Base-by-base conservation (phyloP, 2,113 vertebrate genomes). In the Siphamia tubifer region DNA sequence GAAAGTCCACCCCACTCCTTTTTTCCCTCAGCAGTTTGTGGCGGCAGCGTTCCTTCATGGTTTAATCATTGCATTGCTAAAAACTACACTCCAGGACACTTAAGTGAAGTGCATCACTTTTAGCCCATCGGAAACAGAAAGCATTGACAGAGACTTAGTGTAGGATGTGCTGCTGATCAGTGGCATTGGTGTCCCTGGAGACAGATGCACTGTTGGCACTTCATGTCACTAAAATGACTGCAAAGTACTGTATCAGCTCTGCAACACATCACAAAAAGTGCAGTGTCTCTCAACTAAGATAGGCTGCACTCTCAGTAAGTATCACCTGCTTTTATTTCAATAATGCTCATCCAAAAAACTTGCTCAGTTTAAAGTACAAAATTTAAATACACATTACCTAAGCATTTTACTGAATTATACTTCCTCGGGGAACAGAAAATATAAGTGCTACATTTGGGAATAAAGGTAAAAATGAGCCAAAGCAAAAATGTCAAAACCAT, bases 31-130 rank as follows among this genome's bases (percentile, higher is more conserved):
- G 58, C 57, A 43, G 58, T 69, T 62, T 73, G 13, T 1, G 6
- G 43, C 54, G 45, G 21, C 38, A 36, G 48, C 40, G 36, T 45
- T 24, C 30, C 65, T 77, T 88, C 85, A 77, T 85, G 78, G 42
- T 85, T 88, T 82, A 87, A 89, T 87, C 69, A 84, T 83, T 25
- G 62, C 5, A 3, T 32, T 27, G 27, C 51, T 74, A 70, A 40
- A 61, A 39, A 27, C 40, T 76, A 73, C 40, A 58, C 30, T 66
- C 6, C 20, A 23, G 42, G 65, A 86, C 85, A 87, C 82, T 86
- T 53, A 73, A 39, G 44, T 57, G 77, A 82, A 89, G 85, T 85
- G 85, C 79, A 73, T 65, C 38, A 51, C 43, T 70, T 68, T 72
- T 27, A 62, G 60, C 16, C 12, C 23, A 32, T 44, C 31, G 17